Base-by-base conservation (phyloP, 2,113 vertebrate genomes). In the Pomatostomus ruficeps region DNA sequence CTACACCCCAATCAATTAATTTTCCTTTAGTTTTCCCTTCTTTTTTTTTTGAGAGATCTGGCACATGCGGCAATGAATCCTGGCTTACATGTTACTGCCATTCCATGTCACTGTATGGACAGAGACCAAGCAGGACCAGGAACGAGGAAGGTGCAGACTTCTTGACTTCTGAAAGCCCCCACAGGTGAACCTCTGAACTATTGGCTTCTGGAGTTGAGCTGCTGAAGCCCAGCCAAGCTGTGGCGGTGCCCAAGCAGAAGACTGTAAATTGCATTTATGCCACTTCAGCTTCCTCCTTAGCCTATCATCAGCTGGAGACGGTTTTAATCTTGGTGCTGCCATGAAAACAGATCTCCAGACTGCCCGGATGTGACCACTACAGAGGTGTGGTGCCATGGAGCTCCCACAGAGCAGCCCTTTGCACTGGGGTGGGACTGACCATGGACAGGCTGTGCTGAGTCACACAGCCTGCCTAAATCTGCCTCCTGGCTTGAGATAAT, bases 301-400 rank as follows among this genome's bases (percentile, higher is more conserved):
- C 35, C 54, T 78, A 51, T 16, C 9, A 58, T 88, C 55, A 54
- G 14, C 29, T 68, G 54, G 18, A 80, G n/a, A 24, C 49, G 43
- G 5, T 54, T 19, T 76, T n/a, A 43, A 31, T 40, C 26, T 42
- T 33, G 49, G 72, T 83, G 45, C 40, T 76, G 40, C 10, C 40
- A 40, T 24, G n/a, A 25, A 67, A 54, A 23, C 15, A 58, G 66
- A n/a, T 21, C 3, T 7, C 57, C 0, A 0, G n/a, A 51, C 45
- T 9, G 5, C 8, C 15, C 0, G 0, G 33, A 63, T 48, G 28
- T 36, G 54, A 54, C 11, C 2, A 5, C 51, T 14, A 10, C 3
- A 1, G 62, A 58, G 38, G 9, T 35, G 52, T 29, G 58, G 43
- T 40, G 35, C 38, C 35, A 40, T 16, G 42, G 57, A 72, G 23